Evolutionary conservation across 2,888 invertebrate genomes (phyloP).

Genomic region (Campoplex nolae): DNA sequence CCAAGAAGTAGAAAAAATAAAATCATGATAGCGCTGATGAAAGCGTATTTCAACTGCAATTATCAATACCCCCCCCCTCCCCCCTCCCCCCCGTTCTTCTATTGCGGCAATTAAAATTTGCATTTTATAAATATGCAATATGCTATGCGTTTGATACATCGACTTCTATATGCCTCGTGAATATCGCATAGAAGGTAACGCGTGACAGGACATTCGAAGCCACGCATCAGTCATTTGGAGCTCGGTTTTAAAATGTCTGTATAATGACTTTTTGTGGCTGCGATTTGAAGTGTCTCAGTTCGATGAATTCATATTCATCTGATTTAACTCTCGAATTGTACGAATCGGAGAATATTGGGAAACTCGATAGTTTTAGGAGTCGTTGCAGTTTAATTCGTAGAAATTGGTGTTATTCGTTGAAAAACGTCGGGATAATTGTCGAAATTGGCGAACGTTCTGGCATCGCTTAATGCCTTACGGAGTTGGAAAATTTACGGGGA

Average conservation of each 20-base stretch:
- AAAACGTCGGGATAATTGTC: neutral
- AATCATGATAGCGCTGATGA: constrained; percentile 73
- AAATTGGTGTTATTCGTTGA: too few relatives aligned
- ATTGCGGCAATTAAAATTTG: constrained; percentile 78
- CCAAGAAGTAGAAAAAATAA: constrained; percentile 41
- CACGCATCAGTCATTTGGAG: neutral
- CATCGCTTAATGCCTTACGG: neutral
- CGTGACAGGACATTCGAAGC: constrained; percentile 19
- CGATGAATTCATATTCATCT: neutral
- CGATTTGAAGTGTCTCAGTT: neutral
- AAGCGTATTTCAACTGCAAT: constrained; percentile 77
- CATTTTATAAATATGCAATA: constrained; percentile 79
- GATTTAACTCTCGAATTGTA: neutral
- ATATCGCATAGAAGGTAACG: neutral
- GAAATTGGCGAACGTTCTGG: neutral
- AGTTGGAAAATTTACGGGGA: neutral
- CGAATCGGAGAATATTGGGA: neutral
- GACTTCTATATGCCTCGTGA: constrained; percentile 12
- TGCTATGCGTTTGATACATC: constrained; percentile 35
- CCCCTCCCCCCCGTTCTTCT: constrained; percentile 67
- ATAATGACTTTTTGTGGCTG: neutral
- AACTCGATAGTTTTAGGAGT: neutral
- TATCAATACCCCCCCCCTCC: constrained; percentile 73
- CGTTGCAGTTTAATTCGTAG: neutral
- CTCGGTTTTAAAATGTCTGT: neutral